These are phyloP conservation scores for Plemyria rubiginata DNA, from an alignment of 2,888 invertebrate species.

Conservation along the genomic window DNA sequence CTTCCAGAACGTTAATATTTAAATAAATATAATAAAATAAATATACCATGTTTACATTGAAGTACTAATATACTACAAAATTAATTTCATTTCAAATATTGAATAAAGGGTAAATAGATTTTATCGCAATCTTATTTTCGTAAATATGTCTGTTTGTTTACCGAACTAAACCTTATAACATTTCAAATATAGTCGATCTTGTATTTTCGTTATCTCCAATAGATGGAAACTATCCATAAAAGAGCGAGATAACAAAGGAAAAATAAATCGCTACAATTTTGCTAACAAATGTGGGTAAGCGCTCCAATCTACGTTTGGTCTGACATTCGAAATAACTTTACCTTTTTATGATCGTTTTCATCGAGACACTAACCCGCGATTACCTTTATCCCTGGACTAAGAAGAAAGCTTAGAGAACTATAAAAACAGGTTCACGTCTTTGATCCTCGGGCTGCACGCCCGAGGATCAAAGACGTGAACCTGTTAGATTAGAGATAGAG, in stretches of 20 bases:
- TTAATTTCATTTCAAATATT: no score
- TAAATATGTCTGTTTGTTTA: not conserved
- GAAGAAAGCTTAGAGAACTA: not conserved
- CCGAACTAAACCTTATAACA: conserved; percentile 1
- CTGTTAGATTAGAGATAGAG: no score
- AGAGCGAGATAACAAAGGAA: conserved; percentile 59
- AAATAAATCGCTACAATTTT: conserved; percentile 68
- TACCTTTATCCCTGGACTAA: not conserved
- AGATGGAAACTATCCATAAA: conserved; percentile 62
- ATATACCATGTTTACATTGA: no score
- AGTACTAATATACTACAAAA: no score
- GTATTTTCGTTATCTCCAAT: conserved; percentile 55
- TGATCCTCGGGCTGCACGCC: no score
- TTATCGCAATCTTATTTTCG: not conserved
- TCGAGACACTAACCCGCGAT: not conserved
- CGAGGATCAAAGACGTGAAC: no score
- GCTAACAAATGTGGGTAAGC: conserved; percentile 67
- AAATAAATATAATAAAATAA: no score
- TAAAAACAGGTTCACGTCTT: not conserved
- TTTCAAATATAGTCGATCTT: conserved; percentile 31
- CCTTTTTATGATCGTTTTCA: conserved; percentile 39
- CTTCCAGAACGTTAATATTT: no score
- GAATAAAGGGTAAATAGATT: not conserved
- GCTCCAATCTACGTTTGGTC: conserved; percentile 63
- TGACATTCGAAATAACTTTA: conserved; percentile 54